Evolutionary conservation across 2,797 vertebrate genomes (phyloP), one percentile per base, ranked within the genome.

Genomic region (Sebastes ruberrimus): DNA sequence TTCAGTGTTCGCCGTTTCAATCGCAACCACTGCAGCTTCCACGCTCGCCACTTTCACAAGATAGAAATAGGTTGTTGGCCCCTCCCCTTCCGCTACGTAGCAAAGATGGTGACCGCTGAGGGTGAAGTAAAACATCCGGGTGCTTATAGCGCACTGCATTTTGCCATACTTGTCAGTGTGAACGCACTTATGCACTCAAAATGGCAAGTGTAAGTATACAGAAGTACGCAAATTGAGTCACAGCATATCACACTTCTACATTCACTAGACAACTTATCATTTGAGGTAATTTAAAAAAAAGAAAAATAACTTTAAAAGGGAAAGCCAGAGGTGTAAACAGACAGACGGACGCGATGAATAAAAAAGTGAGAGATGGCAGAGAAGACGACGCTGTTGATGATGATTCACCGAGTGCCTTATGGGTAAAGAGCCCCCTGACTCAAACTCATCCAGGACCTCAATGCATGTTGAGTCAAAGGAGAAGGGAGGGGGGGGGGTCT

Each of bases 321-420:
- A 84, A 79, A 83, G 82, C 70, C 56, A 77, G 75, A 64, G 74
- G 73, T 74, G 76, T 72, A 81, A 74, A 85, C n/a, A 76, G 42
- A 74, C 71, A 75, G 74, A 75, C 16, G 28, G 72, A 61, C n/a
- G 28, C 25, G 53, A 46, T 67, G 61, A 80, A 83, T 32, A 76
- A 79, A 33, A 80, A 82, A 64, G 35, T 55, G 14, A 32, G 61
- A 69, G 42, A 79, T 65, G 57, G 61, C 38, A 74, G 56, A 63
- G 68, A 70, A 76, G 56, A 76, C 20, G 66, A 76, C 62, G 65
- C 74, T 87, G 83, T 20, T 87, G 80, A 78, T 82, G 86, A 82
- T 91, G 92, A 94, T 84, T 94, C 91, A 94, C 81, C 9, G 62
- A 64, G 70, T 85, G 86, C 87, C 91, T 90, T 84, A 64, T 89